Conservation (phyloP, 2,113 vertebrate genomes). For the Ageneiosus marmoratus region DNA sequence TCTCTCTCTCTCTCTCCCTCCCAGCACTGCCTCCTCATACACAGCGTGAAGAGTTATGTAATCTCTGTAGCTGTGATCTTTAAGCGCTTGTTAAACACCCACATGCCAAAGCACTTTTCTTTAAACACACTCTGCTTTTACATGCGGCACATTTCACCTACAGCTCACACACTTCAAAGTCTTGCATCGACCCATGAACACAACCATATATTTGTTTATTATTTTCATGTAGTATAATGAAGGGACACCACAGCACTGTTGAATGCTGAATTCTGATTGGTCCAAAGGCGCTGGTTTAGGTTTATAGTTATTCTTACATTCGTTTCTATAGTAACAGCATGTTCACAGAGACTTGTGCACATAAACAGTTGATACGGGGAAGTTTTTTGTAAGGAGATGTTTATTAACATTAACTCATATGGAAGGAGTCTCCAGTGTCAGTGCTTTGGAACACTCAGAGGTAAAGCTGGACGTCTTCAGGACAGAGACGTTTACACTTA, state of each 20-base stretch:
- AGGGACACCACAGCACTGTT: neutral
- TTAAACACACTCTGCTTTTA: neutral
- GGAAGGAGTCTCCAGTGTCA: neutral
- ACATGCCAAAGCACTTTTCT: constrained; percentile 9
- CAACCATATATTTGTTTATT: no score
- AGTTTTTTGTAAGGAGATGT: neutral
- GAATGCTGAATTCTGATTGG: neutral
- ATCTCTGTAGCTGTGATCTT: neutral
- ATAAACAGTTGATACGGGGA: no score
- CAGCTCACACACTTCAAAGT: neutral
- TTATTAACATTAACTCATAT: neutral
- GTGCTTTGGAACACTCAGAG: neutral
- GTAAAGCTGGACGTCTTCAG: neutral
- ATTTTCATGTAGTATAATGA: no score
- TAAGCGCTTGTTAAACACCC: constrained; percentile 22
- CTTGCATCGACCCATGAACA: neutral
- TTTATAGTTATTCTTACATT: neutral
- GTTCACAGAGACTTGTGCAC: neutral
- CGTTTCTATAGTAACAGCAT: neutral
- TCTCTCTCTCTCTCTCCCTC: constrained; percentile 10
- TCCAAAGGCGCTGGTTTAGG: neutral
- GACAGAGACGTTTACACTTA: neutral
- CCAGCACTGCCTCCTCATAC: neutral
- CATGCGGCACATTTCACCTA: neutral
- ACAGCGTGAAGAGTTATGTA: neutral